A percentile compares a stretch with the other conserved stretches of the same genome.
Evolutionary conservation across 2,888 invertebrate genomes (phyloP).

Genomic region (Lepetodrilus schrolli): DNA sequence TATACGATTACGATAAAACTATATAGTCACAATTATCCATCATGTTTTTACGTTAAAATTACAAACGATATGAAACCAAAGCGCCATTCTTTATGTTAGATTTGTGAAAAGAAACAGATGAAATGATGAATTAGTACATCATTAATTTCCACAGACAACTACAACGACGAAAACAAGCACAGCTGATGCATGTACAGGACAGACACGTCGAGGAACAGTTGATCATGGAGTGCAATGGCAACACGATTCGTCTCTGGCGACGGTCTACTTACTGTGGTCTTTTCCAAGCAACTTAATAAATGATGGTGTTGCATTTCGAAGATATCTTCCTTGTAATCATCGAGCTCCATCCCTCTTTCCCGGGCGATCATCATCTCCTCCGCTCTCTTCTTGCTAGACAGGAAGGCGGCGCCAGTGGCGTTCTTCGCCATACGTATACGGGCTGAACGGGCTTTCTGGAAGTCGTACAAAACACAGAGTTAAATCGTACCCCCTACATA

Average conservation of each 20-base stretch:
- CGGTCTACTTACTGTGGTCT: conserved; percentile 89
- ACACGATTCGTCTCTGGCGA: no score
- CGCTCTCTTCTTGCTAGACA: conserved; percentile 98
- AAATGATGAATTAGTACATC: no score
- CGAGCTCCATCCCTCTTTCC: conserved; percentile 88
- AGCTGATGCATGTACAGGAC: no score
- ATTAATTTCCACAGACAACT: no score
- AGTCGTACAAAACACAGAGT: conserved; percentile 28
- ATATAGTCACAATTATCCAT: background rate
- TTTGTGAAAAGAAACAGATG: no score
- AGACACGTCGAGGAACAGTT: no score
- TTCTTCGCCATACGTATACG: conserved; percentile 99
- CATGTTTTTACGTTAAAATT: background rate
- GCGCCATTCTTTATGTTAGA: no score
- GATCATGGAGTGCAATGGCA: no score
- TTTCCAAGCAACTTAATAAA: conserved; percentile 95
- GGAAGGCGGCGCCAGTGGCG: conserved; percentile 98
- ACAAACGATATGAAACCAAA: no score
- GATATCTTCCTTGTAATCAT: conserved; percentile 94
- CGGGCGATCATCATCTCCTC: conserved; percentile 81
- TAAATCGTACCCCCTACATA: background rate
- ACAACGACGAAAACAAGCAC: no score
- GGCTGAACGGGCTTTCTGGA: conserved; percentile 98
- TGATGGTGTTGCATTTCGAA: conserved; percentile 99
- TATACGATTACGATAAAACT: background rate